Conservation (phyloP, 2,888 invertebrate genomes). For the Caenorhabditis zanzibari region DNA sequence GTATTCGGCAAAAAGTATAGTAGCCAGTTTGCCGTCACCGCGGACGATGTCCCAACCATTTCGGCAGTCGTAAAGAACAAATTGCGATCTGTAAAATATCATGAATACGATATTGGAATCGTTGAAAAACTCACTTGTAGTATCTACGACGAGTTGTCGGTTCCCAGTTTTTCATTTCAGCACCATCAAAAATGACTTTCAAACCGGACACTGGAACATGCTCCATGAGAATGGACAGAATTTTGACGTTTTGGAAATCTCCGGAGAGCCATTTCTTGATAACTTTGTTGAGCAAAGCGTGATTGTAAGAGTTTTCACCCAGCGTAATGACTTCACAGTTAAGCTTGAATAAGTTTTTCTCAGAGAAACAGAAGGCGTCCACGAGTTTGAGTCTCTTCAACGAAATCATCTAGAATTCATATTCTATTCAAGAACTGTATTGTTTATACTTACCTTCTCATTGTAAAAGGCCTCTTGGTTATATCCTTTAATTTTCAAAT, state of each 20-base stretch:
- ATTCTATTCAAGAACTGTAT: too few species aligned
- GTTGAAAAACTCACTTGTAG: neutral
- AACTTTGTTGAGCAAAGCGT: neutral
- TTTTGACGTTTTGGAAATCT: neutral
- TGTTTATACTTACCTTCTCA: too few species aligned
- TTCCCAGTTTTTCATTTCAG: neutral
- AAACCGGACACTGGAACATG: too few species aligned
- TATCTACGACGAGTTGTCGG: neutral
- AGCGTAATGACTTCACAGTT: neutral
- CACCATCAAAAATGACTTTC: neutral
- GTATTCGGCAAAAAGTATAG: neutral
- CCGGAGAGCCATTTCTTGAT: constrained; percentile 4
- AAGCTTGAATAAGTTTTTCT: neutral
- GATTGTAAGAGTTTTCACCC: neutral
- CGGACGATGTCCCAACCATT: neutral
- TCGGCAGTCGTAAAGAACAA: neutral
- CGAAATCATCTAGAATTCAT: neutral
- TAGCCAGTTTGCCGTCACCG: neutral
- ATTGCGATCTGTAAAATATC: neutral
- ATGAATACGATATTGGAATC: too few species aligned
- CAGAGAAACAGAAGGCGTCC: neutral
- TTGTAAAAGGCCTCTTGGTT: too few species aligned
- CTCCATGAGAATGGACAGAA: neutral
- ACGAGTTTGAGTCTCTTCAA: neutral
- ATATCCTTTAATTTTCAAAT: neutral